phyloP scores from a whole-genome alignment of 1,140 invertebrate species.

The Pentalonia nigronervosa region DNA sequence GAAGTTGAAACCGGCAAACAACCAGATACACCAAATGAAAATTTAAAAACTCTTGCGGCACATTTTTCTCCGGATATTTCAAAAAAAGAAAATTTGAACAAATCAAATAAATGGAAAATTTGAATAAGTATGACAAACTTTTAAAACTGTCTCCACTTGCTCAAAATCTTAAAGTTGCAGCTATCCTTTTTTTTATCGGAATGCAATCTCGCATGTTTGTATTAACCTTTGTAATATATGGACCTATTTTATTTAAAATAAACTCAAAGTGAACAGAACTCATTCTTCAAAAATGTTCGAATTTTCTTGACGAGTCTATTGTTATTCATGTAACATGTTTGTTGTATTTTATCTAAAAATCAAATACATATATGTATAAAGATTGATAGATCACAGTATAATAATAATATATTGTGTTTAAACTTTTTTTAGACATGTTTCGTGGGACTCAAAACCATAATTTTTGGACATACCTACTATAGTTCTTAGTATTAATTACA shows the following conservation, averaged over 20 bases:
- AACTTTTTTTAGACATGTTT: no score
- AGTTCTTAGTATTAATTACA: no score
- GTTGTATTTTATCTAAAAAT: neutral
- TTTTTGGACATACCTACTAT: no score
- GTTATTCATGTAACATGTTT: neutral
- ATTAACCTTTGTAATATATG: neutral
- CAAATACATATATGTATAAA: neutral
- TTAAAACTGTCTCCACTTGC: neutral
- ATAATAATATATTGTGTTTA: no score
- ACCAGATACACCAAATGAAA: no score
- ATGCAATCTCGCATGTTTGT: neutral
- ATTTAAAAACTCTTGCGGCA: no score
- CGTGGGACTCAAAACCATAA: no score
- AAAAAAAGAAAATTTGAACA: no score
- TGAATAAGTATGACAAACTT: neutral
- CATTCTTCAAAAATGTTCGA: constrained; percentile 59
- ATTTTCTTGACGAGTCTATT: neutral
- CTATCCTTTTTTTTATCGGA: neutral
- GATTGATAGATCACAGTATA: neutral
- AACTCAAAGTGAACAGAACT: neutral
- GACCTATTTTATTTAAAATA: neutral
- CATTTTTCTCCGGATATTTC: no score
- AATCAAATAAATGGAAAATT: no score
- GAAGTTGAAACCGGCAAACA: no score
- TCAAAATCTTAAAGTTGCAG: neutral